Conservation (phyloP, 2,113 vertebrate genomes). For the Phylloscopus trochiloides region DNA sequence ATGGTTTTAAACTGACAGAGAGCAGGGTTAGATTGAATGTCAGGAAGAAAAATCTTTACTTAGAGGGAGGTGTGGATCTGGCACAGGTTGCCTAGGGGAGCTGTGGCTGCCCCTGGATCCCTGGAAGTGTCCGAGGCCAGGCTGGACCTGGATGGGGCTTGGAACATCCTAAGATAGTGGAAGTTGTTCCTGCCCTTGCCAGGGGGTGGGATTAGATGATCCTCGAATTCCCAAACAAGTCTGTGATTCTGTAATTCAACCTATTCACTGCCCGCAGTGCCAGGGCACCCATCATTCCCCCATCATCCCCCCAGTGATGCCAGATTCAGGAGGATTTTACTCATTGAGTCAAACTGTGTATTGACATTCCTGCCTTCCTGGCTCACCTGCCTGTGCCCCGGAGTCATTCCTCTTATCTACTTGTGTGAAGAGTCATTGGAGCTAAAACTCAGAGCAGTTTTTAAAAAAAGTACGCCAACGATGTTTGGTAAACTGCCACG, state of each 20-base stretch:
- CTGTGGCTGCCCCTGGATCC: not conserved
- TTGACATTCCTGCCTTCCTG: not conserved
- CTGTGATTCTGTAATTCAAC: not conserved
- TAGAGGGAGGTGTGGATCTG: not conserved
- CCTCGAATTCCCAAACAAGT: not conserved
- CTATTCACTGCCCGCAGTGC: not conserved
- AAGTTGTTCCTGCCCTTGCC: not conserved
- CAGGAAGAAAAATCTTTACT: not conserved
- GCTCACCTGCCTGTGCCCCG: not conserved
- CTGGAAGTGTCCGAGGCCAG: not conserved
- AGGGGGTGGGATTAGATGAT: not conserved
- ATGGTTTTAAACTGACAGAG: not conserved
- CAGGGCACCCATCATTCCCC: not conserved
- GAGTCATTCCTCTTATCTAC: not conserved
- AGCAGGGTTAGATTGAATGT: not conserved
- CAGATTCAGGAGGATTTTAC: not conserved
- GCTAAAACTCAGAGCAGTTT: not conserved
- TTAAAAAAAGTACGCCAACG: not conserved
- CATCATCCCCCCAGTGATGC: no score
- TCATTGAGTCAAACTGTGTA: not conserved
- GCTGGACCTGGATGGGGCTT: not conserved
- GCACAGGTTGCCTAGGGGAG: not conserved
- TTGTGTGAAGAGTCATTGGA: not conserved
- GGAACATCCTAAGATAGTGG: not conserved
- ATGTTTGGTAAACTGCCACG: not conserved